Percentiles rank a stretch among this genome's conserved stretches.
phyloP scores from a whole-genome alignment of 2,113 vertebrate species.

The Coreoperca whiteheadi region DNA sequence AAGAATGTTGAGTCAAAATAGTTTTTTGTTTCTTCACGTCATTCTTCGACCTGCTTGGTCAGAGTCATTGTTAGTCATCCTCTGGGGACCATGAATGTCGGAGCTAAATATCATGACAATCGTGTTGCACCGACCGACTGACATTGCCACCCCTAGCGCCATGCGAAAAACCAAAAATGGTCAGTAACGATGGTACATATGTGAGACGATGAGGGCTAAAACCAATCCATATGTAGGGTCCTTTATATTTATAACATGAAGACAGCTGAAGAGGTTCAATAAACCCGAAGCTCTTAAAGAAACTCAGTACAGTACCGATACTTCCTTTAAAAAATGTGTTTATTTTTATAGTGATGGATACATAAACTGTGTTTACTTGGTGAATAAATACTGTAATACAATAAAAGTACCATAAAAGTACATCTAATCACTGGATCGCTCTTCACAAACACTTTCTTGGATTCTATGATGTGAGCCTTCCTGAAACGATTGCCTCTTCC shows the following conservation, averaged over 20 bases:
- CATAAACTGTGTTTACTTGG: neutral
- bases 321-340: neutral
- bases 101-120: too few species aligned
- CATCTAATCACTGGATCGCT: neutral
- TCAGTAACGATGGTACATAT: neutral
- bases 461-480: constrained; percentile 10
- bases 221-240: neutral
- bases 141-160: neutral
- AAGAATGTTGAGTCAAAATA: too few species aligned
- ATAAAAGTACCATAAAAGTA: neutral
- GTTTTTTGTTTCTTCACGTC: too few species aligned
- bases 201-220: neutral
- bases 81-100: neutral
- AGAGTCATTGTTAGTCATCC: neutral
- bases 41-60: too few species aligned
- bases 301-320: neutral
- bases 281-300: neutral
- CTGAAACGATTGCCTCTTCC: constrained; percentile 2
- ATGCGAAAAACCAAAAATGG: neutral
- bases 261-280: neutral
- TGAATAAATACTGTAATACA: neutral
- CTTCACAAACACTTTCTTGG: neutral
- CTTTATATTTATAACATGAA: neutral
- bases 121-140: neutral
- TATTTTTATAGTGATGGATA: neutral